These are phyloP conservation scores for Papilio helenus DNA, from an alignment of 1,140 invertebrate species.

Conservation along the genomic window DNA sequence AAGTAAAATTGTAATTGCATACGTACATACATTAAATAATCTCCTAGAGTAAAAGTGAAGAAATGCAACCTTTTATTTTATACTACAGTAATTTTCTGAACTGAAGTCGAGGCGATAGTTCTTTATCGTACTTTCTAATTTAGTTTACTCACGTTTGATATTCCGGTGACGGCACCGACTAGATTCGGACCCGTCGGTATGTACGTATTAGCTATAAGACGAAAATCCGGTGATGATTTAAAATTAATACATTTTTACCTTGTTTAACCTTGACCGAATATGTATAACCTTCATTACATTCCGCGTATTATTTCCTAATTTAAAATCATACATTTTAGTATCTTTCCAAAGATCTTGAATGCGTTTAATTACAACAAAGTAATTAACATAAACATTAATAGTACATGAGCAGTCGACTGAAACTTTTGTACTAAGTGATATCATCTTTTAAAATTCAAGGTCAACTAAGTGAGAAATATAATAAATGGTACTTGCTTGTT, in stretches of 20 bases:
- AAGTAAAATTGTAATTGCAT: too few species aligned
- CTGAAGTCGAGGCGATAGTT: not conserved
- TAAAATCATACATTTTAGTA: not conserved
- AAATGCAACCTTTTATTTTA: not conserved
- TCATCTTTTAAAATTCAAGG: conserved; percentile 33
- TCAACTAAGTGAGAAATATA: conserved; percentile 13
- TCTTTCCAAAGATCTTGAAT: conserved; percentile 1
- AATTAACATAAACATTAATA: not conserved
- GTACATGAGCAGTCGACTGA: conserved; percentile 27
- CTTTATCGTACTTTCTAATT: not conserved
- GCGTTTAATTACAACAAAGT: not conserved
- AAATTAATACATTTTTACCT: too few species aligned
- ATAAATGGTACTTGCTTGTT: not conserved
- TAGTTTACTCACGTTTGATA: too few species aligned
- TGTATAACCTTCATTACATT: not conserved
- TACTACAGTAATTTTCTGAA: not conserved
- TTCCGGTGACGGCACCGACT: too few species aligned
- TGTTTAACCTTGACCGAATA: not conserved
- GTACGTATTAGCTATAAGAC: too few species aligned
- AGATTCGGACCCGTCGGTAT: too few species aligned
- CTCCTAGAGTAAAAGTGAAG: too few species aligned
- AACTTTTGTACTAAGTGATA: conserved; percentile 9
- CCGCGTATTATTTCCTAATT: not conserved
- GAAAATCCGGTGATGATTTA: too few species aligned
- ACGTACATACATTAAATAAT: too few species aligned